Base-by-base conservation (phyloP, 1,140 invertebrate genomes). In the Drosophila mojavensis region DNA sequence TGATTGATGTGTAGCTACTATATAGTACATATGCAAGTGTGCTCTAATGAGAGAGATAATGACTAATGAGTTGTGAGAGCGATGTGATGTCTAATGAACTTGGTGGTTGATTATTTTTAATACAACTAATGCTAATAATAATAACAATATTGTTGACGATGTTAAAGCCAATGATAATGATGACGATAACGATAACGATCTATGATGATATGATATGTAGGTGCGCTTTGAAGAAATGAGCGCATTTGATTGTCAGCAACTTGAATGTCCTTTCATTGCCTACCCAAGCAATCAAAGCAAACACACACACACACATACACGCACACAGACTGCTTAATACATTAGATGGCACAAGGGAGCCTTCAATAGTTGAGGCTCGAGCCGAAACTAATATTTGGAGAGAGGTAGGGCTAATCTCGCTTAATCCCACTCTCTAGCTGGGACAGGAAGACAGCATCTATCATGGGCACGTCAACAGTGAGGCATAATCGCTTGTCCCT, bases 391-490 rank as follows among this genome's bases (percentile, higher is more conserved):
- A 39, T 39, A 39, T 39, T 39, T 39, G 36, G 43, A 17, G n/a
- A 15, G 43, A 15, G 9, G 43, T 11, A 47, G 43, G 43, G 15
- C 17, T 47, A 15, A 33, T 15, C 17, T 24, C 17, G 2, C 28
- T 41, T 47, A 9, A 17, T 17, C 13, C 15, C 11, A 26, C 3
- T 26, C 11, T 28, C 56, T 17, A 2, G 13, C 20, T 11, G 5
- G 7, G 17, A 3, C 13, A 9, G 0, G 41, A 13, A 24, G 43
- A 9, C 59, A 63, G 67, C 65, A 85, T 86, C 81, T 68, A 83
- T 80, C 81, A 83, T 77, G 62, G 67, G 65, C 62, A 70, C 56
- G 62, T 50, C 51, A 73, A 61, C 63, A 67, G 50, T 67, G 20
- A 55, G 28, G 55, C 41, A 58, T 65, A 58, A 60, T 65, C 75